phyloP scores from a whole-genome alignment of 2,113 vertebrate genomes.

The Ammodytes dubius region DNA sequence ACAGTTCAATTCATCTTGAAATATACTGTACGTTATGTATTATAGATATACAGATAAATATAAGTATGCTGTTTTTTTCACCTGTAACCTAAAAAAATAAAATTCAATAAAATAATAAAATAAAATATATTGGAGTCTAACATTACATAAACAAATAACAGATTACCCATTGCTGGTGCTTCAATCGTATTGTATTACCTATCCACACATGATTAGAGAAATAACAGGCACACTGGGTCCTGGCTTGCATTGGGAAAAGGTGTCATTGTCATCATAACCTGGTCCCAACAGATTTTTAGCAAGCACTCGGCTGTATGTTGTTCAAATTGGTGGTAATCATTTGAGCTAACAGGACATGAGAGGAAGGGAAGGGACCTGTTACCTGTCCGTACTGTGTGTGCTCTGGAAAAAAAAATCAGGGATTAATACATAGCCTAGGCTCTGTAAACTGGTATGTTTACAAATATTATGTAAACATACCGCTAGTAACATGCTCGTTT shows the following conservation, averaged over 20 bases:
- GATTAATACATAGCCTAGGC: no score
- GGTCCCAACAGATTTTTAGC: constrained; percentile 5
- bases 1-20: neutral
- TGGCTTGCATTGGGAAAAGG: neutral
- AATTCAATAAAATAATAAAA: neutral
- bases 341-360: neutral
- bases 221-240: constrained; percentile 15
- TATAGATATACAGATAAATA: neutral
- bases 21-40: no score
- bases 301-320: constrained; percentile 16
- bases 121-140: constrained; percentile 18
- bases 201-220: constrained; percentile 16
- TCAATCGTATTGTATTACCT: neutral
- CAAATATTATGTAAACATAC: no score
- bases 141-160: constrained; percentile 13
- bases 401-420: no score
- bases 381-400: no score
- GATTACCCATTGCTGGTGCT: neutral
- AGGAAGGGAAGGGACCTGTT: neutral
- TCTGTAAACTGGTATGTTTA: no score
- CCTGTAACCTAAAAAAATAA: neutral
- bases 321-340: neutral
- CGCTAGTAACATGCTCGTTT: no score
- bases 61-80: neutral
- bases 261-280: constrained; percentile 20